These are phyloP conservation scores for Orientallactaga sibirica DNA, from an alignment of 2,797 vertebrate genomes.

Conservation along the genomic window DNA sequence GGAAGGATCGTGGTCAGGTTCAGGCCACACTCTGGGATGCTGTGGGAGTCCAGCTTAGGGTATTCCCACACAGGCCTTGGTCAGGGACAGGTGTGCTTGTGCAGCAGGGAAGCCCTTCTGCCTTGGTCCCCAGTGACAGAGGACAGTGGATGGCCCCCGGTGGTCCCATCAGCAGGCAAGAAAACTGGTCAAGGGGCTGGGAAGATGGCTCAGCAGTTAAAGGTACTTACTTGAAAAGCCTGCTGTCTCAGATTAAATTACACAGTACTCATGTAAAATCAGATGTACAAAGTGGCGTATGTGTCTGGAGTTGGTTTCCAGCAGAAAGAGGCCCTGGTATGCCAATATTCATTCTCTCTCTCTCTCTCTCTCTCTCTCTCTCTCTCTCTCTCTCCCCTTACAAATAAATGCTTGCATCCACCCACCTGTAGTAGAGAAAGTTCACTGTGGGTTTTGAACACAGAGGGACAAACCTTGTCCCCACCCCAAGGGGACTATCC, in stretches of 20 bases:
- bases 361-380: too few species aligned
- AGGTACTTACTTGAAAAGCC: too few species aligned
- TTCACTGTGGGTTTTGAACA: not conserved
- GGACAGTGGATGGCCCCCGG: not conserved
- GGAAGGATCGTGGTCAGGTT: slow-evolving; percentile 16
- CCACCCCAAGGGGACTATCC: fast-evolving
- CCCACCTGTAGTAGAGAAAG: not conserved
- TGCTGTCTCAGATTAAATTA: too few species aligned
- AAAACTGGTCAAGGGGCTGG: not conserved
- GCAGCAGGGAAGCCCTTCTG: not conserved
- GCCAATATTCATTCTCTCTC: too few species aligned
- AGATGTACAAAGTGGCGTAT: too few species aligned
- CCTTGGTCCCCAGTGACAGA: not conserved
- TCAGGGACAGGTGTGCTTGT: too few species aligned
- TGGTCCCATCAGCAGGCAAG: not conserved
- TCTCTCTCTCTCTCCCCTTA: too few species aligned
- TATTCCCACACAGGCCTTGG: not conserved
- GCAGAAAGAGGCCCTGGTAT: too few species aligned
- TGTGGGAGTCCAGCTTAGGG: not conserved
- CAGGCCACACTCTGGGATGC: slow-evolving; percentile 16
- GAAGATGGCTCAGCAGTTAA: too few species aligned
- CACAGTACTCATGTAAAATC: too few species aligned
- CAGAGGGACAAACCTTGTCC: not conserved
- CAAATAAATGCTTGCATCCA: too few species aligned
- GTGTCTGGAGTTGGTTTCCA: too few species aligned